These are phyloP conservation scores for Pteruthius melanotis DNA, from an alignment of 2,113 vertebrate genomes.

Conservation along the genomic window DNA sequence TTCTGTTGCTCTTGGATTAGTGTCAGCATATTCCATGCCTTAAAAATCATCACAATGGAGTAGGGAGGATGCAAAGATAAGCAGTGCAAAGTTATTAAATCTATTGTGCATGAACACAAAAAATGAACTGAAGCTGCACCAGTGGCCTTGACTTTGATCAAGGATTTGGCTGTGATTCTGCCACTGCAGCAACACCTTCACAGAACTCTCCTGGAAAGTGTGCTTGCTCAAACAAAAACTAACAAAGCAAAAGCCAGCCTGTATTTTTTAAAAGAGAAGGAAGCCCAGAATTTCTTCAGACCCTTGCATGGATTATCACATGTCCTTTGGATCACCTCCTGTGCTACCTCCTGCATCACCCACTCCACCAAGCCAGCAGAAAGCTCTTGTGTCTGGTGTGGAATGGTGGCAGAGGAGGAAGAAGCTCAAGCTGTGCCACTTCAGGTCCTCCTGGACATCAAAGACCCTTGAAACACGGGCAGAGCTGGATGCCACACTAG, in stretches of 20 bases:
- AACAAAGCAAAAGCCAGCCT: background rate
- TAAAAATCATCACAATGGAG: background rate
- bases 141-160: background rate
- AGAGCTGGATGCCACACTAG: background rate
- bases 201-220: background rate
- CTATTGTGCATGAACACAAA: background rate
- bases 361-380: background rate
- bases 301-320: background rate
- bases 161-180: background rate
- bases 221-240: background rate
- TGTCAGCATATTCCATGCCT: background rate
- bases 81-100: background rate
- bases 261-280: background rate
- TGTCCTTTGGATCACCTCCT: background rate
- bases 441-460: background rate
- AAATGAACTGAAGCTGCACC: background rate
- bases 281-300: background rate
- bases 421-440: background rate
- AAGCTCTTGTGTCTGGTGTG: background rate
- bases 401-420: background rate
- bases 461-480: background rate
- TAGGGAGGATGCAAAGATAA: background rate
- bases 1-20: background rate
- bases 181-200: background rate
- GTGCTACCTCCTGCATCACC: background rate